These are phyloP conservation scores for Andrena minutula DNA, from an alignment of 2,888 invertebrate genomes.

Conservation along the genomic window DNA sequence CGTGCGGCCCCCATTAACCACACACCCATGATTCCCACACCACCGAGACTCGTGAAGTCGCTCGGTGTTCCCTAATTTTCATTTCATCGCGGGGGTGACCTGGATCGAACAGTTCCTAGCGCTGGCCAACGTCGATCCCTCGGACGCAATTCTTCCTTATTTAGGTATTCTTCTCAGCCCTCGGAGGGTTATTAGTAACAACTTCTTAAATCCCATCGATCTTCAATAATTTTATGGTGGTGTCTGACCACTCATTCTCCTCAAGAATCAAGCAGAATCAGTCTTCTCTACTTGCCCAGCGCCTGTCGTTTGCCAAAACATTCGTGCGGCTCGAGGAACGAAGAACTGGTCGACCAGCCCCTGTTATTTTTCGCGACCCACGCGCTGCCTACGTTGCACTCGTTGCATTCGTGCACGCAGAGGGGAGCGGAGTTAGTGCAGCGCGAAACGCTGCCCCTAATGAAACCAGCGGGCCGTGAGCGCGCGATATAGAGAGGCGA, in stretches of 20 bases:
- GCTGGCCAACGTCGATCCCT: background rate
- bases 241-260: background rate
- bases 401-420: conserved; percentile 36
- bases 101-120: background rate
- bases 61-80: conserved; percentile 40
- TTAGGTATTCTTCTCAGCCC: too few species aligned
- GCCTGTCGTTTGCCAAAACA: background rate
- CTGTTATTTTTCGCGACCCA: conserved; percentile 33
- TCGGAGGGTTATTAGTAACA: background rate
- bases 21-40: conserved; percentile 69
- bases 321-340: conserved; percentile 32
- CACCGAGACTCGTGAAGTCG: conserved; percentile 36
- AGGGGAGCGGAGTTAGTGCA: conserved; percentile 11
- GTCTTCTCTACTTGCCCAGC: too few species aligned
- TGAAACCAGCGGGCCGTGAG: conserved; percentile 46
- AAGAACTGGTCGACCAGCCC: conserved; percentile 2
- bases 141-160: too few species aligned
- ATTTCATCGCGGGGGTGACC: conserved; percentile 18
- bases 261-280: too few species aligned
- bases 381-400: conserved; percentile 30
- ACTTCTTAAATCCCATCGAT: background rate
- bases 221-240: background rate
- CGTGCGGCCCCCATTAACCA: conserved; percentile 63
- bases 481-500: conserved; percentile 42
- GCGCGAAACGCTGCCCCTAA: conserved; percentile 55